These are phyloP conservation scores for Lasioglossum figueresi DNA, from an alignment of 2,888 invertebrate species.

Conservation along the genomic window DNA sequence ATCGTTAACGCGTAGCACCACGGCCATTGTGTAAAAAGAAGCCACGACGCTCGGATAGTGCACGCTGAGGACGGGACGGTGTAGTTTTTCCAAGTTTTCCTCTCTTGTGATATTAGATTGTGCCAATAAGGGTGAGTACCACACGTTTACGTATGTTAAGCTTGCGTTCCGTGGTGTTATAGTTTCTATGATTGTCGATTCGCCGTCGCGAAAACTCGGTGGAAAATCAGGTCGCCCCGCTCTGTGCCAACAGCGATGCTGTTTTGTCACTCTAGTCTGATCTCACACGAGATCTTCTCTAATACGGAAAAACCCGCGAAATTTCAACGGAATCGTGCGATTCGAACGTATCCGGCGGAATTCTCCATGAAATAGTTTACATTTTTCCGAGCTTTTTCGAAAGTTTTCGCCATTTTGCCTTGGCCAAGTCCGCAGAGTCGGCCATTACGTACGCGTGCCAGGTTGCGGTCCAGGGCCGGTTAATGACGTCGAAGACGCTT, in stretches of 20 bases:
- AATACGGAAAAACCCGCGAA: neutral
- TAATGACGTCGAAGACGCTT: conserved; percentile 49
- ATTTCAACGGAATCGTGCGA: neutral
- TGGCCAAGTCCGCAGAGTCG: conserved; percentile 78
- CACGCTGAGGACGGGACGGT: conserved; percentile 79
- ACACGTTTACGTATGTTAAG: neutral
- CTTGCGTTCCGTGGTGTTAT: neutral
- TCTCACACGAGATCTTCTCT: neutral
- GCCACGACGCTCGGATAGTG: conserved; percentile 80
- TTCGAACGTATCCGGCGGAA: neutral
- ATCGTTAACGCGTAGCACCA: conserved; percentile 80
- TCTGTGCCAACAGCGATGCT: conserved; percentile 23
- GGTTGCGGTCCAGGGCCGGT: conserved; percentile 70
- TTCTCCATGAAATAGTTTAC: neutral
- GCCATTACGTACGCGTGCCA: conserved; percentile 80
- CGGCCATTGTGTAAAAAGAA: conserved; percentile 83
- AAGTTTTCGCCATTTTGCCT: conserved; percentile 82
- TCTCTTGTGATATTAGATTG: conserved; percentile 83
- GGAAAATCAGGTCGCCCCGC: conserved; percentile 72
- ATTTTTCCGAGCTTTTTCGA: conserved; percentile 59
- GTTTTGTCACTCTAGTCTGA: conserved; percentile 11
- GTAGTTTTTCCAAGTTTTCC: conserved; percentile 82
- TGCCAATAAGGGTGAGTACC: conserved; percentile 82
- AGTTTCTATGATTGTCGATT: neutral
- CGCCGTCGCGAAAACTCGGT: conserved; percentile 36